Base-by-base conservation (phyloP, 2,888 invertebrate species). In the Gymnocheta viridis region DNA sequence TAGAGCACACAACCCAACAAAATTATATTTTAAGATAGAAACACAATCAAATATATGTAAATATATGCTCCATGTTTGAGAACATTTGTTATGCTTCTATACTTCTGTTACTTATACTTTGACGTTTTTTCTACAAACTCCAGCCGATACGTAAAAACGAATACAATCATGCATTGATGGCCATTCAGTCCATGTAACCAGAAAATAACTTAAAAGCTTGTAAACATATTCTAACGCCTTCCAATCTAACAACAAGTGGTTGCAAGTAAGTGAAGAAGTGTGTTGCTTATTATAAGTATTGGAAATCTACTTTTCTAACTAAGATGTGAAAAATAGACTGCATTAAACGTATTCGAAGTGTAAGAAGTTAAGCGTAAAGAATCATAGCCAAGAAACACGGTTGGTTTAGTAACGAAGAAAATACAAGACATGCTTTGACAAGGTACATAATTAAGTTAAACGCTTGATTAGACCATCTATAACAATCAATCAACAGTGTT, bases 371-470 rank as follows among this genome's bases (percentile, higher is more conserved):
- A 77, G 73, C 72, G 58, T 51, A 41, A 49, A 74, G 22, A 69
- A 67, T 51, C 22, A 74, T 19, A 7, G 24, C 9, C 22, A 64
- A 66, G 49, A 12, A 60, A 32, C 29, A 29, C 47, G 35, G 17
- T 22, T 35, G 5, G 19, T 14, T 51, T 27, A 32, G 32, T 14
- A 17, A 29, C 10, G 51, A 24, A 74, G 17, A 29, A 51, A 69
- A 67, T 35, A n/a, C 51, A 64, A 67, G 66, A 80, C 38, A 54
- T 54, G n/a, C 47, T 22, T 51, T 81, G 76, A 84, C 69, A 84
- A 67, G 83, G 32, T 73, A 81, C 84, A 81, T 81, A 84, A 81
- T 81, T 84, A 81, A 81, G 81, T 78, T 84, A 84, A 81, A 84
- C 56, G 81, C 72, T 81, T 77, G 72, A 84, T 76, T 84, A 77